Evolutionary conservation across 2,113 vertebrate genomes (phyloP), one percentile per base, ranked within the genome.

Genomic region (Tachycineta bicolor): DNA sequence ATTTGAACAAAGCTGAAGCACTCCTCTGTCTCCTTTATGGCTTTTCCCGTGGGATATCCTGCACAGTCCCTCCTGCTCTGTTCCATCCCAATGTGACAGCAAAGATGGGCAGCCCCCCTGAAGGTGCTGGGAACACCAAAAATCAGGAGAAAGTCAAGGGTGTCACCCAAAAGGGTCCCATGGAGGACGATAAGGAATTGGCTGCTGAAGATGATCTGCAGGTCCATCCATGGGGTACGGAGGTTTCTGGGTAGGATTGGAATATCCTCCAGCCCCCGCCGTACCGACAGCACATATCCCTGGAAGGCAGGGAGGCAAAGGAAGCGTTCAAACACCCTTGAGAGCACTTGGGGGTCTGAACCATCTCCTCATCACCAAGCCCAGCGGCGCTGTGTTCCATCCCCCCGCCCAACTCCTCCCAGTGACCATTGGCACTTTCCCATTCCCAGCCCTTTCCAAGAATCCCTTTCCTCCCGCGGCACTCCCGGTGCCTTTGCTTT

Each of bases 31-130:
- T 65, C 60, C 34, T 31, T 20, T 5, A 4, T 1, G 19, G 50
- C 23, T 47, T 29, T 56, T 41, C n/a, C 41, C 29, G 29, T 0
- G 0, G 9, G 41, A 10, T 75, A 49, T 65, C 12, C 43, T 0
- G 0, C 41, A 26, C 8, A 41, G 34, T 20, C 18, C 6, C 3
- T 6, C 29, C 22, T 34, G 29, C 41, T 67, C 26, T 28, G 16
- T 3, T 25, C 49, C 7, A 0, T 41, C 68, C 44, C 5, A 0
- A 13, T 20, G 25, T 0, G 7, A n/a, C 7, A 80, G 53, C 24
- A 59, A 34, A 55, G 25, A 28, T 12, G 46, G 13, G 26, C 34
- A 49, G 25, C 18, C 7, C 5, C 43, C 14, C 58, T 53, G 47
- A 31, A 44, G 55, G 10, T 34, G 13, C 28, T 39, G 73, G 52